Conservation (phyloP, 2,888 invertebrate species). For the Macaria notata region DNA sequence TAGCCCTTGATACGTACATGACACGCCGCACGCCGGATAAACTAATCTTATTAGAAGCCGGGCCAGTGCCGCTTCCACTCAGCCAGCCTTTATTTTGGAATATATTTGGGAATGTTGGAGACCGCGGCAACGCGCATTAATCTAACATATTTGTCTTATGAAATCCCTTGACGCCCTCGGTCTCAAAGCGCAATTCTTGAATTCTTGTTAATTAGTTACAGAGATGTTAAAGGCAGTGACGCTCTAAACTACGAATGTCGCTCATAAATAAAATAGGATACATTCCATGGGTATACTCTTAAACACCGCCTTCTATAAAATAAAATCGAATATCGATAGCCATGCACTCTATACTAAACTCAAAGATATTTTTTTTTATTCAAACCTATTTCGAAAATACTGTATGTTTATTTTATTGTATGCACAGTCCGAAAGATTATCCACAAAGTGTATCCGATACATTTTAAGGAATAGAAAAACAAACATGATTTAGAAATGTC, state of each 20-base stretch:
- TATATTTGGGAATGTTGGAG: slow-evolving; percentile 53
- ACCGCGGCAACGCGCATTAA: slow-evolving; percentile 26
- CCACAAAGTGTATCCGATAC: slow-evolving; percentile 15
- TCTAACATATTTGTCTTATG: slow-evolving; percentile 21
- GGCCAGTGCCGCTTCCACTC: slow-evolving; percentile 38
- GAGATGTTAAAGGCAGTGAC: slow-evolving; percentile 1
- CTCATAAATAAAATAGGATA: not conserved
- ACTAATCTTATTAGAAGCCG: slow-evolving; percentile 48
- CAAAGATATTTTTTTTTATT: too few species aligned
- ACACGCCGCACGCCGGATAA: slow-evolving; percentile 52
- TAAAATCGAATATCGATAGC: too few species aligned
- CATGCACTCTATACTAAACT: too few species aligned
- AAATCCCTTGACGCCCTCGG: slow-evolving; percentile 16
- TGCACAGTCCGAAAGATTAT: too few species aligned
- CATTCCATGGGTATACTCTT: too few species aligned
- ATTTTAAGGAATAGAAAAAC: slow-evolving; percentile 4
- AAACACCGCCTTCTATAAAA: too few species aligned
- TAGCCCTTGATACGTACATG: slow-evolving; percentile 21
- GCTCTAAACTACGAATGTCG: not conserved
- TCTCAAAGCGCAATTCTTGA: slow-evolving; percentile 13
- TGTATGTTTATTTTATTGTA: too few species aligned
- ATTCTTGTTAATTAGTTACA: slow-evolving; percentile 17
- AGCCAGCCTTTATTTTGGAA: slow-evolving; percentile 45
- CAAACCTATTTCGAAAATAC: too few species aligned
- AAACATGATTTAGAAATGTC: slow-evolving; percentile 21